phyloP scores from a whole-genome alignment of 1,140 invertebrate genomes.

The Brachionus rotundiformis region DNA sequence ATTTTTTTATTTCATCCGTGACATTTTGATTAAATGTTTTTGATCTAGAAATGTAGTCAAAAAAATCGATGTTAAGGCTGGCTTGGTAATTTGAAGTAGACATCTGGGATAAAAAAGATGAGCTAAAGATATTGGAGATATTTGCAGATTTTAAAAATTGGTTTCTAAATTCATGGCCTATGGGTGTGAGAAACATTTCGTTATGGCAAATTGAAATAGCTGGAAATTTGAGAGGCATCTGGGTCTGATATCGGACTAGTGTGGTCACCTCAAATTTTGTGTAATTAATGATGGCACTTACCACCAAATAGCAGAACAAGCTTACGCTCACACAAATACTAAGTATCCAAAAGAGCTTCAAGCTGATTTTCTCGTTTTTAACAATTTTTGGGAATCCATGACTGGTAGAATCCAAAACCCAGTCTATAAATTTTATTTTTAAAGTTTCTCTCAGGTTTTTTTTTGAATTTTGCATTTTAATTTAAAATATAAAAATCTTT shows the following conservation, averaged over 20 bases:
- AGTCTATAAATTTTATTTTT: neutral
- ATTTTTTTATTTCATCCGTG: neutral
- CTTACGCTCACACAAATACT: neutral
- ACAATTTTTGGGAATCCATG: conserved; percentile 36
- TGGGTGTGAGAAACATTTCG: neutral
- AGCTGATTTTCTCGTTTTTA: neutral
- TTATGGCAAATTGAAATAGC: neutral
- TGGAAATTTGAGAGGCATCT: conserved; percentile 2
- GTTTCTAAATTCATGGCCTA: neutral
- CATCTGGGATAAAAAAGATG: neutral
- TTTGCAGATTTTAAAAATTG: neutral
- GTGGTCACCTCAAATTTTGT: neutral
- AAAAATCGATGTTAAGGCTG: neutral
- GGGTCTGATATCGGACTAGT: neutral
- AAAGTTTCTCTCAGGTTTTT: too few relatives aligned
- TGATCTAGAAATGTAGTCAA: neutral
- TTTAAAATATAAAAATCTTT: too few relatives aligned
- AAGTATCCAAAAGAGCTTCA: neutral
- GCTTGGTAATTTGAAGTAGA: neutral
- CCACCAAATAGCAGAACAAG: neutral
- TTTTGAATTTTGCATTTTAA: too few relatives aligned
- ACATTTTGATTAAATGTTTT: neutral
- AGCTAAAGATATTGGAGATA: neutral
- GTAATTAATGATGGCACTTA: neutral
- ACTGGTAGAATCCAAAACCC: neutral